These are phyloP conservation scores for Lutraria lutraria DNA, from an alignment of 2,888 invertebrate species.

Conservation along the genomic window DNA sequence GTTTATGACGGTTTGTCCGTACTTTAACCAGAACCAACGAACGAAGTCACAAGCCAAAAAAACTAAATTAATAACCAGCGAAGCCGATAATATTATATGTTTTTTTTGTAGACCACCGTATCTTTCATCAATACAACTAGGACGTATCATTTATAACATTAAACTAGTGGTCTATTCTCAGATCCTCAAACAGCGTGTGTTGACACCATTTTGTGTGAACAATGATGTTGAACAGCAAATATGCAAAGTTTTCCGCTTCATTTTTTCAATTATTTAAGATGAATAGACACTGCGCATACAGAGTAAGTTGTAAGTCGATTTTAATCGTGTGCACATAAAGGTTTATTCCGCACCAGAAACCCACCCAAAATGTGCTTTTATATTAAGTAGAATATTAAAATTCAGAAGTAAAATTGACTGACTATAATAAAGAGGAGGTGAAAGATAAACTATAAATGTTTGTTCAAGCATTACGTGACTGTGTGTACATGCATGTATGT, in stretches of 20 bases:
- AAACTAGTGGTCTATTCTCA: neutral
- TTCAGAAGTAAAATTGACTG: no score
- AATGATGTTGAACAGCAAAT: neutral
- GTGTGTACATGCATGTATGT: no score
- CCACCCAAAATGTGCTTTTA: no score
- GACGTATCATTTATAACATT: slow-evolving; percentile 23
- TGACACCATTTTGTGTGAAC: neutral
- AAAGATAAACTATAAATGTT: no score
- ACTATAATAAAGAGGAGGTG: no score
- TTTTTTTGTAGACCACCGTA: slow-evolving; percentile 38
- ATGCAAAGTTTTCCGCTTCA: neutral
- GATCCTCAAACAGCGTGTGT: neutral
- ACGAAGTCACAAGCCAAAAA: slow-evolving; percentile 9
- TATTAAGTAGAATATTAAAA: no score
- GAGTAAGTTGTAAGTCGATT: neutral
- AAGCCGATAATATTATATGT: slow-evolving; percentile 33
- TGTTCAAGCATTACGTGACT: no score
- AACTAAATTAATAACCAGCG: slow-evolving; percentile 16
- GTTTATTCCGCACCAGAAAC: no score
- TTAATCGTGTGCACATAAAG: neutral
- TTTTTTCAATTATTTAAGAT: neutral
- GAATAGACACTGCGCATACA: neutral
- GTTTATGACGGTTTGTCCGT: neutral
- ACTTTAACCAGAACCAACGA: neutral
- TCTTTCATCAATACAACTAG: slow-evolving; percentile 26